Base-by-base conservation (phyloP, 2,888 invertebrate species). In the Caenorhabditis sp. region DNA sequence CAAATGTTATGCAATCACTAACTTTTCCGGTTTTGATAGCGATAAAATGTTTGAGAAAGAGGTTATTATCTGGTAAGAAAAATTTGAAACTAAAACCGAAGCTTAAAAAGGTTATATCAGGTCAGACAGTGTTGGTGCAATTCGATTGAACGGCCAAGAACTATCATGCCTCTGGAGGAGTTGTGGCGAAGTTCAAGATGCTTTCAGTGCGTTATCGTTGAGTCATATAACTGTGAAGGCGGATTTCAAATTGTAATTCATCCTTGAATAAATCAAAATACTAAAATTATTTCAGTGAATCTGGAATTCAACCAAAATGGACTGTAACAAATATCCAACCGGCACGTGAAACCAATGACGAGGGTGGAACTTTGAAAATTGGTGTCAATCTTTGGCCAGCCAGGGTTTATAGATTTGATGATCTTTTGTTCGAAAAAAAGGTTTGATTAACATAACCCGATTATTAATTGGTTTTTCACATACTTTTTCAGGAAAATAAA, bases 101-200 rank as follows among this genome's bases (percentile, higher is more conserved):
- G 6, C 23, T 6, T 53, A 19, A 53, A 53, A 19, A 8, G 5
- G 5, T 19, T 23, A 19, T 53, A 6, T 53, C n/a, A 66, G 71
- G 71, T 66, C 60, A 0, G 71, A 71, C 27, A 64, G 64, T 10
- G 19, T 71, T n/a, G 71, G 71, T n/a, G 59, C 71, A 51, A 23
- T 71, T 1, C 60, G 61, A 17, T 5, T 71, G 23, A 49, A 57
- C 19, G 2, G 36, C 4, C 53, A 58, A 0, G 71, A 71, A 4
- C 50, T 66, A 19, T 21, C 66, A 24, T 63, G 63, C 37, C 60
- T 71, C 19, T n/a, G 71, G 10, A 59, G 61, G 26, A 6, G 36
- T 27, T 19, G 27, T 27, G 17, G 12, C 10, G n/a, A 60, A 0
- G 63, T 63, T 12, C 24, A 26, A 54, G 53, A 58, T 3, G 36